Evolutionary conservation across 2,888 invertebrate genomes (phyloP), one percentile per base, ranked within the genome.

Genomic region (Adineta ricciae): DNA sequence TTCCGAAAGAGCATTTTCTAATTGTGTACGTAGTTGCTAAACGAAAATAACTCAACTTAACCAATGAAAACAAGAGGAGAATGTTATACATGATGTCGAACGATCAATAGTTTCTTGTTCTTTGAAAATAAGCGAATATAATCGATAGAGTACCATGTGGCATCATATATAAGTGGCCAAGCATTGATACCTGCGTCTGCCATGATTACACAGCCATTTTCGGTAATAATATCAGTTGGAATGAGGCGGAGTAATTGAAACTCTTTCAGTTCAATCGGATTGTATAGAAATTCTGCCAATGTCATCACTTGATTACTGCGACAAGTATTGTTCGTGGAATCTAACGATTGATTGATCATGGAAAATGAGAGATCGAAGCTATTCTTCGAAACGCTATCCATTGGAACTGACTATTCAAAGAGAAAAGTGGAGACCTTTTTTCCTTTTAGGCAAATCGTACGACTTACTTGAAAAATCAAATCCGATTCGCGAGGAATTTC

Each of bases 141-240:
- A 73, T 88, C 88, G 50, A 90, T 88, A 72, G 88, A 89, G 27
- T 88, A 87, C 54, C 89, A 88, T 46, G 89, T 89, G 21, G 90
- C 89, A 87, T 90, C 90, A 88, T 89, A 90, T 84, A 90, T 87
- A 9, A 90, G 88, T 24, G 90, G 90, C 90, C 90, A 90, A 49
- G 89, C 89, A 82, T 88, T 88, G 56, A 88, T 87, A 85, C 88
- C 88, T 85, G 89, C 88, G 82, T 89, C 89, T 86, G 90, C 89
- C 88, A 90, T 89, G 85, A 90, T 86, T 87, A 89, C 89, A 64
- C 88, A 88, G 24, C 89, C 88, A 86, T 90, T 90, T 88, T 90
- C 90, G 87, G 90, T 87, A 89, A 90, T 89, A 86, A 90, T 88
- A 0, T 87, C 87, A 0, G 89, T 89, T 72, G 88, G 89, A 4